Conservation (phyloP, 2,888 invertebrate genomes). For the Siphonodentalium dalli region DNA sequence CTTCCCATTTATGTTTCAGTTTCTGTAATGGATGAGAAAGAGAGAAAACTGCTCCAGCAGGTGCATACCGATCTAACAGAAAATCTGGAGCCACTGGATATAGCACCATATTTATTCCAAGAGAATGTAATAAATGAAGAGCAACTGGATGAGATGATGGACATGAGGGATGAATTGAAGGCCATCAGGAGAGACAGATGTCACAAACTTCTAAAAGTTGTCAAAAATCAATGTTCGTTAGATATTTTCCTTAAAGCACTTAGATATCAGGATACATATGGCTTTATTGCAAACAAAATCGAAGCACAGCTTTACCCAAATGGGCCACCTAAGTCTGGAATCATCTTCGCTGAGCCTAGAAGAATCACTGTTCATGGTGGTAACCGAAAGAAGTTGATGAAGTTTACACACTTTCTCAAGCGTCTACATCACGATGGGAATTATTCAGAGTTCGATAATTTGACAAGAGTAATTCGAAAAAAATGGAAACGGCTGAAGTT, state of each 20-base stretch:
- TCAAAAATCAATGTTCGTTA: slow-evolving; percentile 9
- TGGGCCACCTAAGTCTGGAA: no score
- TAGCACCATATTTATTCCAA: slow-evolving; percentile 13
- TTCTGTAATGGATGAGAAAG: slow-evolving; percentile 18
- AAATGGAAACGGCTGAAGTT: slow-evolving; percentile 16
- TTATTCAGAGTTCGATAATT: slow-evolving; percentile 2
- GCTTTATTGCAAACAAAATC: slow-evolving; percentile 16
- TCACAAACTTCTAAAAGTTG: slow-evolving; percentile 4
- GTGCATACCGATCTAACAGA: slow-evolving; percentile 1
- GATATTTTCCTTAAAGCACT: slow-evolving; percentile 10
- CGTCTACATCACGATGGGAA: slow-evolving; percentile 20
- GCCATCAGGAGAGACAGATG: slow-evolving; percentile 2
- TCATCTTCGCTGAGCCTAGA: slow-evolving; percentile 12
- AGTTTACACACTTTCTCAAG: slow-evolving; percentile 20
- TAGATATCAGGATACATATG: slow-evolving; percentile 10
- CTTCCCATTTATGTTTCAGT: no score
- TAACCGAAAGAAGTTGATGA: slow-evolving; percentile 3
- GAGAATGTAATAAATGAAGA: not conserved
- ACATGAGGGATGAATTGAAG: not conserved
- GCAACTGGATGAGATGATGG: slow-evolving; percentile 8
- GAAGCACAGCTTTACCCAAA: not conserved
- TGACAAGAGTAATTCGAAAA: slow-evolving; percentile 3
- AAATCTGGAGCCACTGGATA: slow-evolving; percentile 12
- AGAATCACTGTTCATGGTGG: slow-evolving; percentile 12
- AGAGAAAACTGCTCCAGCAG: slow-evolving; percentile 12